A percentile compares a stretch with the other conserved stretches of the same genome.
Evolutionary conservation across 2,113 vertebrate species (phyloP).

Genomic region (Charina bottae): DNA sequence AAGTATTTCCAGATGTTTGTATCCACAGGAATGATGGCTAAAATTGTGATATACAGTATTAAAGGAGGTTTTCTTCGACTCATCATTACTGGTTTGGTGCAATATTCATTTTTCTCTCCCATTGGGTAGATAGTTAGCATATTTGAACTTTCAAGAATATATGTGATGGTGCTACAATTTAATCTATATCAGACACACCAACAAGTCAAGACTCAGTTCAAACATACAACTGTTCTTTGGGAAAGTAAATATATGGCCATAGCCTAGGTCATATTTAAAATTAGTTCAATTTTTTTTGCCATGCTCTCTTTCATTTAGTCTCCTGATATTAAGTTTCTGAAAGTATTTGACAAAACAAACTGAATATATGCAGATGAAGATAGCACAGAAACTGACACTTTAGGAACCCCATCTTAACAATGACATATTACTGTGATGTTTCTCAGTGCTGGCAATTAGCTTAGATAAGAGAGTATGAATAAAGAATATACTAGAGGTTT

Average conservation of each 20-base stretch:
- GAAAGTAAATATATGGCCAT: not conserved
- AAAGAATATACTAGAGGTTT: not conserved
- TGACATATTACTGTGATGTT: not conserved
- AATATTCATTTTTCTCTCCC: too few species aligned
- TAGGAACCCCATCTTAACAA: not conserved
- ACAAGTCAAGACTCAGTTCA: too few species aligned
- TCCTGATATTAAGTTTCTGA: not conserved
- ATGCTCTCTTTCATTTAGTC: not conserved
- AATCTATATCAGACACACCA: too few species aligned
- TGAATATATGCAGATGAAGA: not conserved
- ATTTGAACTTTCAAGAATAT: too few species aligned
- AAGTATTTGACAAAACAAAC: accelerated
- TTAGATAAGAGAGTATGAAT: not conserved
- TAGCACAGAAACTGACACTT: accelerated
- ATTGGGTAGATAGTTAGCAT: too few species aligned
- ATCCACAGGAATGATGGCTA: too few species aligned
- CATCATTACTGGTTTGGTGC: too few species aligned
- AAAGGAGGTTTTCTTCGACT: too few species aligned
- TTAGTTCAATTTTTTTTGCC: not conserved
- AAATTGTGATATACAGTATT: too few species aligned
- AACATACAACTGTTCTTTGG: too few species aligned
- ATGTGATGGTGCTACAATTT: too few species aligned
- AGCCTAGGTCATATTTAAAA: not conserved
- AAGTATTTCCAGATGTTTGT: too few species aligned
- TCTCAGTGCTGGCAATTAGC: not conserved